These are phyloP conservation scores for Coregonus suidteri DNA, from an alignment of 2,797 vertebrate genomes.

Conservation along the genomic window DNA sequence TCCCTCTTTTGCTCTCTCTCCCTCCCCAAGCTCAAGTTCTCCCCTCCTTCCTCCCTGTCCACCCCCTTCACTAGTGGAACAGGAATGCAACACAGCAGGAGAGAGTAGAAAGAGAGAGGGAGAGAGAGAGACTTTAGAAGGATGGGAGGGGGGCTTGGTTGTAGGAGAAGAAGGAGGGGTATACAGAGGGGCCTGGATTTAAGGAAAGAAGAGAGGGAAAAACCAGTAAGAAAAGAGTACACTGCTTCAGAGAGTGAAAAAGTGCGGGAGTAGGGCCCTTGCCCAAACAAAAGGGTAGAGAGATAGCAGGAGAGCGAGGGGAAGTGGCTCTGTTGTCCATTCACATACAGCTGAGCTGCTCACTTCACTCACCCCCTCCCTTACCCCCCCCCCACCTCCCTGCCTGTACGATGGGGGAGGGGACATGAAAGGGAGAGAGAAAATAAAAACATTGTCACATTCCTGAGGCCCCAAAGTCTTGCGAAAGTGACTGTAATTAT, in stretches of 20 bases:
- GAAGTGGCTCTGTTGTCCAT: conserved; percentile 59
- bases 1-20: conserved; percentile 38
- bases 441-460: conserved; percentile 47
- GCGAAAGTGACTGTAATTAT: conserved; percentile 70
- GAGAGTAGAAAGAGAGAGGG: conserved; percentile 36
- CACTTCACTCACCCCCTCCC: conserved; percentile 52
- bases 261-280: conserved; percentile 59
- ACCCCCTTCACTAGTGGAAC: conserved; percentile 69
- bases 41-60: conserved; percentile 60
- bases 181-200: conserved; percentile 51
- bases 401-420: conserved; percentile 26
- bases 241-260: conserved; percentile 56
- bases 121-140: conserved; percentile 64
- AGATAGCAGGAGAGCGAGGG: conserved; percentile 53
- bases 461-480: conserved; percentile 47
- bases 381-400: conserved; percentile 33
- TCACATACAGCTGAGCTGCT: conserved; percentile 65
- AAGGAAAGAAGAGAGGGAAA: conserved; percentile 48
- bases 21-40: conserved; percentile 73
- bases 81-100: conserved; percentile 78
- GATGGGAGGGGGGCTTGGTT: conserved; percentile 44
- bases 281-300: conserved; percentile 61
- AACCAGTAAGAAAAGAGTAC: conserved; percentile 34
- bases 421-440: conserved; percentile 38
- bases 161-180: conserved; percentile 52